Conservation (phyloP, 2,888 invertebrate genomes). For the Cryptocheilus praepositus region DNA sequence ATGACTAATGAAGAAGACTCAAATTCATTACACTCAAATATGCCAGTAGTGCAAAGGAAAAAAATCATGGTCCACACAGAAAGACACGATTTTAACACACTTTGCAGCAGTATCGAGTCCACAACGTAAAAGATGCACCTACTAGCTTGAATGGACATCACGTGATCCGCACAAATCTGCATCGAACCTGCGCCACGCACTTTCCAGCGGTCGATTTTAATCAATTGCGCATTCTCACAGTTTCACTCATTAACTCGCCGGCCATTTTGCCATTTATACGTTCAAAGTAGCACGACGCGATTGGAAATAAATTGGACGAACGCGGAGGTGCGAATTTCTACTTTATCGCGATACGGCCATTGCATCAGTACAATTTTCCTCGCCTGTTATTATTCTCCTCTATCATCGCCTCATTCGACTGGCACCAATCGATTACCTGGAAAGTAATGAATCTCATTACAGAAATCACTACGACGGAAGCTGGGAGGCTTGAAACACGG, state of each 20-base stretch:
- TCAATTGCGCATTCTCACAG: no score
- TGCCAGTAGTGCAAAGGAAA: background rate
- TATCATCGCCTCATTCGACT: conserved; percentile 12
- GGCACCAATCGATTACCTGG: conserved; percentile 19
- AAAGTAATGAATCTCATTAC: conserved; percentile 10
- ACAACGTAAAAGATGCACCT: background rate
- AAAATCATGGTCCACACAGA: background rate
- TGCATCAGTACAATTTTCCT: conserved; percentile 9
- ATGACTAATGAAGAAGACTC: no score
- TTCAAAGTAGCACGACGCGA: background rate
- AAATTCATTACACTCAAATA: no score
- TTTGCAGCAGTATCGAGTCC: no score
- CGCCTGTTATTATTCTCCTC: conserved; percentile 13
- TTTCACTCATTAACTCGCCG: background rate
- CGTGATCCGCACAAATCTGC: no score
- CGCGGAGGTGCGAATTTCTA: background rate
- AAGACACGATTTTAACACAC: no score
- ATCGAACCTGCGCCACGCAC: no score
- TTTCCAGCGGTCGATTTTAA: no score
- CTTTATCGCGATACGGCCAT: background rate
- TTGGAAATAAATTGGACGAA: no score
- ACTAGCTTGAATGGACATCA: background rate
- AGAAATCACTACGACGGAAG: background rate
- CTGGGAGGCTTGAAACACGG: background rate
- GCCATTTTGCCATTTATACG: background rate